Evolutionary conservation across 2,888 invertebrate species (phyloP), one percentile per base, ranked within the genome.

Genomic region (Colletes collaris): DNA sequence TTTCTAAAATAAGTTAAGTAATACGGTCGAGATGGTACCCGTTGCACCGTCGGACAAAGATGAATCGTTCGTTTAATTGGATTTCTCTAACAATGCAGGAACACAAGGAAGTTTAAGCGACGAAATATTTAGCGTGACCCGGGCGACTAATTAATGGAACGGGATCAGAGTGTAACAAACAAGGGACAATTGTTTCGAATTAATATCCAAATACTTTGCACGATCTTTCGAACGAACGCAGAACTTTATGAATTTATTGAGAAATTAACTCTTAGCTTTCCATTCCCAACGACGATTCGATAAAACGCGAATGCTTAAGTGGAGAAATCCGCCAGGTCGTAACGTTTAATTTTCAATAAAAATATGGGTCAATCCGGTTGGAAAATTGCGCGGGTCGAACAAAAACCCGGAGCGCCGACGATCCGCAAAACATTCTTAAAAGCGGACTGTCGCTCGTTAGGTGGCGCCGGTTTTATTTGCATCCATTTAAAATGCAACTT

Each of bases 51-150:
- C n/a, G 69, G 76, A 76, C 77, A 68, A 68, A 59, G 77, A 76
- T 64, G 76, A 78, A 78, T 78, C 53, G 77, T 64, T 69, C 68
- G 53, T 76, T 78, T 76, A 78, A 76, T 78, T 78, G 76, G 77
- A 78, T 68, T 19, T 49, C 16, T 37, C 4, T 66, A 55, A 73
- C 73, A 62, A 66, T 72, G 40, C 58, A 53, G 68, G 58, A 52
- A 35, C 53, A 68, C 77, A 60, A 50, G 64, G 58, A 59, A 64
- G 37, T 37, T 68, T 64, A 69, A 76, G 53, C 59, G 63, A 53
- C 64, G 68, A 69, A 76, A 76, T 78, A 78, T 68, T 75, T 76
- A 76, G 40, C 68, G 49, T 13, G 52, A 59, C 46, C 53, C 37
- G 40, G 8, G 37, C 76, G 63, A 46, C 76, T 76, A 78, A 78